Base-by-base conservation (phyloP, 2,113 vertebrate species). In the Barbus barbus region DNA sequence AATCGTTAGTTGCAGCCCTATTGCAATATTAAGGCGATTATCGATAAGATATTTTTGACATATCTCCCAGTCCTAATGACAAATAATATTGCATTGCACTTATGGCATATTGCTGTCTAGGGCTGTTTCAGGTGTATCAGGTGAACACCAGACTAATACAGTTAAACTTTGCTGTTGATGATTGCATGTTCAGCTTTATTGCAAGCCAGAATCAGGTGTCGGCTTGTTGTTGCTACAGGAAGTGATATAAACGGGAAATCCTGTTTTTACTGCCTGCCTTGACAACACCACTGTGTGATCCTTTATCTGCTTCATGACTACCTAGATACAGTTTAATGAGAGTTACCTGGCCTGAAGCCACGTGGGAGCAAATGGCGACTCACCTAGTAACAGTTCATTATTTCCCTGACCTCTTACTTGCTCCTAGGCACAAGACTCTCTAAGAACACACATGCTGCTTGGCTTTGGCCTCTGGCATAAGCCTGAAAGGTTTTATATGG, bases 311-410 rank as follows among this genome's bases (percentile, higher is more conserved):
- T 71, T 89, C 60, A 69, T 86, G 85, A 85, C 87, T 80, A 67
- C 80, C 81, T 63, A 88, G 90, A 89, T 89, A 89, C 89, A 85
- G 90, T 85, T 91, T 90, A 92, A 90, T 83, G 83, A 86, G 14
- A 12, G 80, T 58, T 67, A 56, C 81, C 22, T 63, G 48, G 78
- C 84, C 71, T 61, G 41, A 76, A 44, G 18, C 53, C 74, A 38
- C 46, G 69, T 87, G 78, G 83, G 80, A 77, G 78, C 81, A 58
- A 13, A 82, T 84, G 48, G 24, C 12, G 46, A 48, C 46, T 84
- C 14, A 20, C 91, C 85, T 89, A 80, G 90, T 91, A 90, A 90
- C 90, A 92, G 91, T 82, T 86, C 74, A 11, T 65, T 80, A 72
- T 41, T 36, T 53, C 46, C 48, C 20, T 81, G 13, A 53, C 63